These are phyloP conservation scores for Oceanodroma tethys DNA, from an alignment of 2,113 vertebrate genomes.

Conservation along the genomic window DNA sequence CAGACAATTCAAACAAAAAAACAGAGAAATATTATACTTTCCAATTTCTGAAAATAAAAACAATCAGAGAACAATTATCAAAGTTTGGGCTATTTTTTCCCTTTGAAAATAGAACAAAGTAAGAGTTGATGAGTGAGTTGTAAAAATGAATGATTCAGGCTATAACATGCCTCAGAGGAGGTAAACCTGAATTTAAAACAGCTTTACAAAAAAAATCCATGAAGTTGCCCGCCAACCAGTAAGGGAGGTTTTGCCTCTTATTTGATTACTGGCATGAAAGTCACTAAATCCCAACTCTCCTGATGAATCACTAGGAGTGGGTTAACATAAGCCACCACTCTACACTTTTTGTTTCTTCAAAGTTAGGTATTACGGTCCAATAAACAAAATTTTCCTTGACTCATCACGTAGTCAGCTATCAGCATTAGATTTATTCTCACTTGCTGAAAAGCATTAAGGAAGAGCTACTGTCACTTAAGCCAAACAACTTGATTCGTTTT, in stretches of 20 bases:
- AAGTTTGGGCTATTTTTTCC: background rate
- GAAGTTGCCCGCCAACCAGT: background rate
- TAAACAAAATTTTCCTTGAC: conserved; percentile 43
- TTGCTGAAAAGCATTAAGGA: background rate
- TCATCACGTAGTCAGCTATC: conserved; percentile 45
- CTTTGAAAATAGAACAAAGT: background rate
- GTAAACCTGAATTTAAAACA: conserved; percentile 9
- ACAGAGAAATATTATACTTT: background rate
- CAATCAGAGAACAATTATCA: background rate
- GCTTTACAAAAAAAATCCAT: background rate
- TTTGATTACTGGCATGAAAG: conserved; percentile 51
- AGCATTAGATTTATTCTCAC: background rate
- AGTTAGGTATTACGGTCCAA: conserved; percentile 30
- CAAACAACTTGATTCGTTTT: background rate
- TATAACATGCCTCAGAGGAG: conserved; percentile 1
- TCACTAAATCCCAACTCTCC: conserved; percentile 48
- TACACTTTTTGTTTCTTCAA: conserved; percentile 28
- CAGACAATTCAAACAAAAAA: background rate
- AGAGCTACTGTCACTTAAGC: background rate
- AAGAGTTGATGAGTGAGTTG: background rate
- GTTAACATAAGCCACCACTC: conserved; percentile 45
- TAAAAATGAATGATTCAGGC: conserved; percentile 17
- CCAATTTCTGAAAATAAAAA: background rate
- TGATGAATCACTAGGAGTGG: conserved; percentile 63
- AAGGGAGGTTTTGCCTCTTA: conserved; percentile 10